These are phyloP conservation scores for Verasper variegatus DNA, from an alignment of 2,113 vertebrate genomes.

Conservation along the genomic window DNA sequence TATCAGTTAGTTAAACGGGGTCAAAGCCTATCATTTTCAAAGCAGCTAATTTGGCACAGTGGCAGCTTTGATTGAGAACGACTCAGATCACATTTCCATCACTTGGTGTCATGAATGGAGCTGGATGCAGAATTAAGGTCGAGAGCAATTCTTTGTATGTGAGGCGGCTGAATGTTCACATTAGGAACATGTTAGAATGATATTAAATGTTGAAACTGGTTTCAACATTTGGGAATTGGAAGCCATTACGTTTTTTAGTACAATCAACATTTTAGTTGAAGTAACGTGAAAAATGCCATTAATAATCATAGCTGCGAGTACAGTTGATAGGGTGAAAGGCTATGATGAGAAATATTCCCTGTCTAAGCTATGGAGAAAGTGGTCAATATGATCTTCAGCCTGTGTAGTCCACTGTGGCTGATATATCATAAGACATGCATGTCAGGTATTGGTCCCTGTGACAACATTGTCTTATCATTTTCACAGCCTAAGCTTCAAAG, in stretches of 20 bases:
- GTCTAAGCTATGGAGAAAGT: neutral
- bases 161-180: constrained; percentile 4
- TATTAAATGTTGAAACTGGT: constrained; percentile 4
- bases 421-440: too few relatives aligned
- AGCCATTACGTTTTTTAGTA: neutral
- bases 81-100: constrained; percentile 43
- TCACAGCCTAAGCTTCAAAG: too few relatives aligned
- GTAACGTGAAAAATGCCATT: neutral
- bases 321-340: neutral
- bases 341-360: too few relatives aligned
- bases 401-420: too few relatives aligned
- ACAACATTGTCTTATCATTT: too few relatives aligned
- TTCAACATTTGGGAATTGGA: neutral
- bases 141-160: neutral
- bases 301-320: neutral
- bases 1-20: constrained; percentile 39
- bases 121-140: neutral
- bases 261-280: neutral
- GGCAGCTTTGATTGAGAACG: constrained; percentile 22
- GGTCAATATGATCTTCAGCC: neutral
- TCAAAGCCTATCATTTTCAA: constrained; percentile 41
- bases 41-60: constrained; percentile 39
- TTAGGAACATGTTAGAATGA: neutral
- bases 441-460: too few relatives aligned
- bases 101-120: constrained; percentile 21